A percentile compares a stretch with the other conserved stretches of the same genome.
Evolutionary conservation across 1,140 invertebrate genomes (phyloP).

Genomic region (Drusus annulatus): DNA sequence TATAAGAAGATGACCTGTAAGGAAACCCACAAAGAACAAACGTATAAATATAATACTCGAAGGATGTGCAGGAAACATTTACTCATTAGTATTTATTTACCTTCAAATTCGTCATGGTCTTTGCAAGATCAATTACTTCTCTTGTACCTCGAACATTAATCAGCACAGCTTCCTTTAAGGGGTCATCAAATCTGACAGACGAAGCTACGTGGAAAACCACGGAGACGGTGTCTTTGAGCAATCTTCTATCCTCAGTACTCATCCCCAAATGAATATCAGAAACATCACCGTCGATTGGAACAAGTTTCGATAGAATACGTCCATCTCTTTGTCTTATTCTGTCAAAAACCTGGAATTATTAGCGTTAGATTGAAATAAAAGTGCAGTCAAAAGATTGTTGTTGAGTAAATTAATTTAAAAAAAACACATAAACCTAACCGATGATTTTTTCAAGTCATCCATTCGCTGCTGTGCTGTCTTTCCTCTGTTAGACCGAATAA

Average conservation of each 20-base stretch:
- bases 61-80: too few relatives aligned
- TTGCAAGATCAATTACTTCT: slow-evolving; percentile 70
- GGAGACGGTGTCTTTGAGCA: slow-evolving; percentile 62
- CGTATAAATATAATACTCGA: too few relatives aligned
- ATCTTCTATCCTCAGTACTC: slow-evolving; percentile 36
- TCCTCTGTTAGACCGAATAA: too few relatives aligned
- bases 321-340: slow-evolving; percentile 64
- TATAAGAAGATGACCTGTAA: too few relatives aligned
- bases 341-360: slow-evolving; percentile 67
- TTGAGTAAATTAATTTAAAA: too few relatives aligned
- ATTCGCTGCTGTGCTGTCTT: too few relatives aligned
- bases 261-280: slow-evolving; percentile 59
- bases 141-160: slow-evolving; percentile 72
- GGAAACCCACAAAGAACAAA: too few relatives aligned
- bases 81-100: slow-evolving; percentile 9
- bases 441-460: too few relatives aligned
- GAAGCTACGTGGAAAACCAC: slow-evolving; percentile 52
- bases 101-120: slow-evolving; percentile 72
- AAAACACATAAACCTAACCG: too few relatives aligned
- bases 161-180: slow-evolving; percentile 74
- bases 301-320: slow-evolving; percentile 67
- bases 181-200: slow-evolving; percentile 80
- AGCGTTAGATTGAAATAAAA: too few relatives aligned
- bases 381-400: too few relatives aligned
- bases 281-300: slow-evolving; percentile 76